Conservation (phyloP, 1,140 invertebrate genomes). For the Drosophila willistoni region DNA sequence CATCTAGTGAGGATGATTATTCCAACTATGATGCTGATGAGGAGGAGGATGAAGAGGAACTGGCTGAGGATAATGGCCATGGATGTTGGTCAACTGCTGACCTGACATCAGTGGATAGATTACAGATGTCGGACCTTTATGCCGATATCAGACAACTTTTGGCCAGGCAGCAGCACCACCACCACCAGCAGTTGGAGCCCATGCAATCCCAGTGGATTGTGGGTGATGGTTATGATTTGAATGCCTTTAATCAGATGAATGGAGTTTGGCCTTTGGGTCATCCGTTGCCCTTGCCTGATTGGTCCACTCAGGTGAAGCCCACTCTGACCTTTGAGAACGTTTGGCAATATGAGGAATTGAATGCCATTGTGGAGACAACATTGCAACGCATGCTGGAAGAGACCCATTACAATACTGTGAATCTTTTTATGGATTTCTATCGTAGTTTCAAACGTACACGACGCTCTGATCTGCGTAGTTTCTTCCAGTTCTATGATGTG, state of each 20-base stretch:
- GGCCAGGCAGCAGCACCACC: slow-evolving; percentile 48
- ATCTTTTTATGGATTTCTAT: slow-evolving; percentile 92
- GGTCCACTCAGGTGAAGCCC: slow-evolving; percentile 84
- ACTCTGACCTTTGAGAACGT: slow-evolving; percentile 84
- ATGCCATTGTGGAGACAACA: slow-evolving; percentile 89
- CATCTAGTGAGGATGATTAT: slow-evolving; percentile 70
- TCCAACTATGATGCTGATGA: slow-evolving; percentile 36
- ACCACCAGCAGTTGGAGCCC: slow-evolving; percentile 25
- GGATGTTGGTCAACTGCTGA: slow-evolving; percentile 57
- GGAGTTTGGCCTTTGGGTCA: slow-evolving; percentile 86
- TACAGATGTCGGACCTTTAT: slow-evolving; percentile 69
- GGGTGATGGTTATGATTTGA: slow-evolving; percentile 81
- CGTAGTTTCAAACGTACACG: slow-evolving; percentile 87
- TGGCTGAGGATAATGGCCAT: slow-evolving; percentile 52
- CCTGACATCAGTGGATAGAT: slow-evolving; percentile 71
- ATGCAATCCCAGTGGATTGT: slow-evolving; percentile 44
- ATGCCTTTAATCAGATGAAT: slow-evolving; percentile 83
- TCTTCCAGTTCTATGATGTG: slow-evolving; percentile 90
- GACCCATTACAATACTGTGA: slow-evolving; percentile 93
- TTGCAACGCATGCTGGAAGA: slow-evolving; percentile 90
- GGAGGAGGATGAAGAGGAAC: slow-evolving; percentile 55
- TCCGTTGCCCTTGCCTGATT: slow-evolving; percentile 88
- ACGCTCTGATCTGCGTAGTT: slow-evolving; percentile 86
- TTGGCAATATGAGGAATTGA: slow-evolving; percentile 91
- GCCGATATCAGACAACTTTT: slow-evolving; percentile 71